Conservation (phyloP, 2,888 invertebrate genomes). For the Magallana nippona region DNA sequence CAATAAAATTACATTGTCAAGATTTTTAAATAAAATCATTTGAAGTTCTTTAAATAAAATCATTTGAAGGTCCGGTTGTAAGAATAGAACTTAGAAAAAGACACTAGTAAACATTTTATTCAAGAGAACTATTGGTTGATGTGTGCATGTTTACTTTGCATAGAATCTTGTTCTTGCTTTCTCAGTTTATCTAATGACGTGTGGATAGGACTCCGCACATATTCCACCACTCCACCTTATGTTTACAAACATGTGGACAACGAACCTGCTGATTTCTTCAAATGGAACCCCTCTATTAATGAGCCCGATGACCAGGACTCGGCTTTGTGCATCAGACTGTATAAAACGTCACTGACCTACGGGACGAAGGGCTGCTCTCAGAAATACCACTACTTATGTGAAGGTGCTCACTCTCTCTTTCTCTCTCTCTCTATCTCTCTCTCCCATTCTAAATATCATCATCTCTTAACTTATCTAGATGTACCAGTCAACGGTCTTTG, state of each 20-base stretch:
- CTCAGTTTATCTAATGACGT: background rate
- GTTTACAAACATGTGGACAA: background rate
- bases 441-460: constrained; percentile 35
- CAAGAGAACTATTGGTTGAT: no score
- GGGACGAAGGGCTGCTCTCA: background rate
- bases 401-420: constrained; percentile 40
- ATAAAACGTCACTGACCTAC: background rate
- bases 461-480: background rate
- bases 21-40: no score
- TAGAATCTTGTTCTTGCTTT: no score
- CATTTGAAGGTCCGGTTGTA: no score
- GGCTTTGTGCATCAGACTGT: constrained; percentile 1
- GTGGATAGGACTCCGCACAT: constrained; percentile 7
- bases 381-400: background rate
- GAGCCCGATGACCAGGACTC: background rate
- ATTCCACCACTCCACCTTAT: background rate
- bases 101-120: no score
- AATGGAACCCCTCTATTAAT: background rate
- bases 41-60: no score
- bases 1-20: no score
- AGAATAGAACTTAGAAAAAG: no score
- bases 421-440: constrained; percentile 41
- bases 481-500: constrained; percentile 80
- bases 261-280: background rate
- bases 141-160: no score